Percentiles rank a stretch among this genome's conserved stretches.
Evolutionary conservation across 2,888 invertebrate genomes (phyloP).

Genomic region (Sarcophaga subvicina): DNA sequence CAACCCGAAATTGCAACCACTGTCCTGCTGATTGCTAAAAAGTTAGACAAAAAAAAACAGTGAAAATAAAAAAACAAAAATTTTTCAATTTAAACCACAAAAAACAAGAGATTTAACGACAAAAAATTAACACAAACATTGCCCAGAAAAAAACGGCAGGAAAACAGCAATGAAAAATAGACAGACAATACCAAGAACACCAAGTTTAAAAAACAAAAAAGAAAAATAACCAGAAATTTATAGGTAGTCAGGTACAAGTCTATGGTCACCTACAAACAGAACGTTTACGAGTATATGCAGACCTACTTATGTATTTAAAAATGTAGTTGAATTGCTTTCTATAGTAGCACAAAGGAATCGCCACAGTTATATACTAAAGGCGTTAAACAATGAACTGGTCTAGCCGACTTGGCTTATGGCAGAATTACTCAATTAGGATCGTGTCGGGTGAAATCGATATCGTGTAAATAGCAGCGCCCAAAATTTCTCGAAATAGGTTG

Average conservation of each 20-base stretch:
- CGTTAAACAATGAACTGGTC: no score
- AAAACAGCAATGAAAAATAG: slow-evolving; percentile 46
- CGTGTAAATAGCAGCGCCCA: no score
- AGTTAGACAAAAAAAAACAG: slow-evolving; percentile 64
- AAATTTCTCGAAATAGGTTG: no score
- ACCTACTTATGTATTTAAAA: no score
- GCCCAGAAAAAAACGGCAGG: slow-evolving; percentile 44
- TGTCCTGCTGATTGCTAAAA: slow-evolving; percentile 73
- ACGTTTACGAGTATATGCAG: no score
- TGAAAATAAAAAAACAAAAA: slow-evolving; percentile 46
- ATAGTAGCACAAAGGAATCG: no score
- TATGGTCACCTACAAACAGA: no score
- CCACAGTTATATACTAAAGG: no score
- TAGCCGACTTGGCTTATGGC: no score
- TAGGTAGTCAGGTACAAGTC: neutral
- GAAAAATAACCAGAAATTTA: neutral
- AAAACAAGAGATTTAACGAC: slow-evolving; percentile 73
- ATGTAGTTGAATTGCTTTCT: no score
- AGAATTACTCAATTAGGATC: no score
- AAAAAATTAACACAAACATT: slow-evolving; percentile 75
- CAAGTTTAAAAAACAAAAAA: slow-evolving; percentile 23
- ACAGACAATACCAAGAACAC: slow-evolving; percentile 51
- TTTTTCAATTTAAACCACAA: slow-evolving; percentile 44
- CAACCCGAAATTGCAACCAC: slow-evolving; percentile 29
- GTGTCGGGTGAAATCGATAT: no score